phyloP scores from a whole-genome alignment of 2,113 vertebrate genomes.

The Athene cunicularia region DNA sequence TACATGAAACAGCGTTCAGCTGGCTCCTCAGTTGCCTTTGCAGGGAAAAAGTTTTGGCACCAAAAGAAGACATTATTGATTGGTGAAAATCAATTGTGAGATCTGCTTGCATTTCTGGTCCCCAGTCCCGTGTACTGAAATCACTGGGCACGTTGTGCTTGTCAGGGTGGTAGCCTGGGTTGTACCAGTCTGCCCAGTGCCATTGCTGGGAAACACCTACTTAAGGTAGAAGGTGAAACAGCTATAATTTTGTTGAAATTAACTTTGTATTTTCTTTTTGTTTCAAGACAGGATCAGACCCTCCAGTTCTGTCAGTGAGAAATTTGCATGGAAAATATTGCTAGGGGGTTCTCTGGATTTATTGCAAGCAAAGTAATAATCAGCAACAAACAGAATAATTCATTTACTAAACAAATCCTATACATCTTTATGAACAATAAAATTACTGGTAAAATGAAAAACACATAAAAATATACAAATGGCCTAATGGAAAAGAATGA shows the following conservation, averaged over 20 bases:
- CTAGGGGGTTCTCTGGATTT: neutral
- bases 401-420: neutral
- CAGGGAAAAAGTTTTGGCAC: neutral
- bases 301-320: neutral
- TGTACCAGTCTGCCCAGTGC: neutral
- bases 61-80: neutral
- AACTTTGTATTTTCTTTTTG: neutral
- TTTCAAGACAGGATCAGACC: neutral
- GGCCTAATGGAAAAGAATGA: neutral
- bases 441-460: slow-evolving; percentile 18
- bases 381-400: neutral
- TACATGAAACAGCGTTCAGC: neutral
- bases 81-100: neutral
- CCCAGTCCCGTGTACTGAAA: neutral
- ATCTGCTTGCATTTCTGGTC: neutral
- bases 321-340: neutral
- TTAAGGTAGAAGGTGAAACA: neutral
- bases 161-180: neutral
- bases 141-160: neutral
- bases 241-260: neutral
- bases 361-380: neutral
- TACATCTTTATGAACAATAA: neutral
- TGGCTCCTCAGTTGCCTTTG: neutral
- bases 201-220: neutral
- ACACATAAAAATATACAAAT: neutral